phyloP scores from a whole-genome alignment of 2,888 invertebrate species.

The Psylliodes chrysocephalus region DNA sequence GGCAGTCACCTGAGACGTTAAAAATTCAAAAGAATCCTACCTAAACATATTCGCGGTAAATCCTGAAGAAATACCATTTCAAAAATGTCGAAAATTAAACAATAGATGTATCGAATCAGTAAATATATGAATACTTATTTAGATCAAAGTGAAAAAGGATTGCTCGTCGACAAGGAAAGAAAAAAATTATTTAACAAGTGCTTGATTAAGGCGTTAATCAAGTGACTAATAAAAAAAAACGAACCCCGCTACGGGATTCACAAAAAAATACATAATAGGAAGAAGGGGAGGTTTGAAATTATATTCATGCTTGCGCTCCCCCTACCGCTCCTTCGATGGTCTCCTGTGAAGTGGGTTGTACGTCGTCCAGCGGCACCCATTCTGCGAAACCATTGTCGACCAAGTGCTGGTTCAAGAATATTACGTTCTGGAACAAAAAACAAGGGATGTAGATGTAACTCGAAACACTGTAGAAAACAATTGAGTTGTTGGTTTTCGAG shows the following conservation, averaged over 20 bases:
- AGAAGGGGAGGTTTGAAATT: neutral
- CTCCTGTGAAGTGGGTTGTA: conserved; percentile 25
- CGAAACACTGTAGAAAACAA: no score
- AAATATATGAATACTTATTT: no score
- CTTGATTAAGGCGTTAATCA: conserved; percentile 48
- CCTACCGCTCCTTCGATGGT: conserved; percentile 41
- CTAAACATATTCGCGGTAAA: no score
- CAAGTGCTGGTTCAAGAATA: conserved; percentile 88
- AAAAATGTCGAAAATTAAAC: no score
- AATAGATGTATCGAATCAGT: no score
- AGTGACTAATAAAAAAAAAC: conserved; percentile 54
- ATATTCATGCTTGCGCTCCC: conserved; percentile 39
- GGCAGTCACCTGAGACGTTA: no score
- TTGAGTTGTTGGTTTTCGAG: no score
- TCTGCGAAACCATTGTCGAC: conserved; percentile 85
- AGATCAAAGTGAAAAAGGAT: neutral
- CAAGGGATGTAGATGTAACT: no score
- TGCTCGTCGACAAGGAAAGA: neutral
- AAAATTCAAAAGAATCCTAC: no score
- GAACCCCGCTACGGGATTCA: conserved; percentile 17
- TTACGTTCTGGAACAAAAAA: conserved; percentile 72
- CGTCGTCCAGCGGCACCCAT: conserved; percentile 67
- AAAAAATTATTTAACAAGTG: conserved; percentile 45
- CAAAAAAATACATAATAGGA: neutral
- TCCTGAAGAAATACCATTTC: no score